Base-by-base conservation (phyloP, 2,113 vertebrate genomes). In the Percopsis transmontana region DNA sequence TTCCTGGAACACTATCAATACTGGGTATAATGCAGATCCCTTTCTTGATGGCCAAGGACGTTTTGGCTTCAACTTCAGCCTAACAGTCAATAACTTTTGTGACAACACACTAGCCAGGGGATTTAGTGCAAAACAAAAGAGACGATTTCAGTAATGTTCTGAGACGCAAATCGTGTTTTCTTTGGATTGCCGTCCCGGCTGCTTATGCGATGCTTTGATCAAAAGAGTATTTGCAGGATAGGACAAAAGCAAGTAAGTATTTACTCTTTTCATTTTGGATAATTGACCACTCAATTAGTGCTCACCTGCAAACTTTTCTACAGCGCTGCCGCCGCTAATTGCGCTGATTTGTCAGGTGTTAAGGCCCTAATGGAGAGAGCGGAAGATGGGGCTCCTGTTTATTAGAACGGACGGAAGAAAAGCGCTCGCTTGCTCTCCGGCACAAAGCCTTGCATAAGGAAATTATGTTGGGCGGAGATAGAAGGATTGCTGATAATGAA, bases 301-400 rank as follows among this genome's bases (percentile, higher is more conserved):
- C 70, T 70, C 87, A 91, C 89, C 88, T 90, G 84, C 74, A 72
- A 53, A 52, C 73, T 74, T 72, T 73, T 80, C 77, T 84, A 51
- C 44, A 54, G 61, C 20, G 48, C 55, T 75, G 48, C 33, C 57
- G 69, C 66, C 44, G 63, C 70, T 86, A 88, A 88, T 91, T 87
- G 78, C 40, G 24, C 64, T 77, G 72, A 83, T 88, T 89, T 68
- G 63, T 48, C 47, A 40, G 56, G 47, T 80, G 71, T 58, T 83
- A 57, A 45, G 40, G 41, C 52, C 38, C 55, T 88, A 90, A 88
- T 88, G 70, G 76, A 81, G 55, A 58, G 64, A 80, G 77, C 69
- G 67, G 72, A 82, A 62, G 51, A 66, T 67, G 75, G 18, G 67
- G 62, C 53, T 64, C 21, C 44, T 19, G 58, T 18, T 81, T 63